Evolutionary conservation across 1,140 invertebrate species (phyloP).

Genomic region (Ceratitis capitata): DNA sequence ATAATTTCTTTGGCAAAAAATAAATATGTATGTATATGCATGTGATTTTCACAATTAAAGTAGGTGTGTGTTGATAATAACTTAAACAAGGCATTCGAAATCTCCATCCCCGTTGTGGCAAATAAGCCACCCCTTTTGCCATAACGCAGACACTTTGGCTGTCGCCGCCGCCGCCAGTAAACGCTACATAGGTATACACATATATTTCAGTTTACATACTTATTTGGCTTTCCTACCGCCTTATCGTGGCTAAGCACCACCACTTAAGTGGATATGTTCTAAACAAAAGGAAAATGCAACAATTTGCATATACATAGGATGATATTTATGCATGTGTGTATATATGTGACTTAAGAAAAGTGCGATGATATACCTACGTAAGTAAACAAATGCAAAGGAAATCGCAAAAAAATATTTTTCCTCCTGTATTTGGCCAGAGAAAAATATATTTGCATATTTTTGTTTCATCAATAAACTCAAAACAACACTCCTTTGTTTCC

Average conservation of each 20-base stretch:
- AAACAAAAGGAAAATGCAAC: background rate
- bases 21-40: background rate
- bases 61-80: background rate
- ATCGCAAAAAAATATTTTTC: background rate
- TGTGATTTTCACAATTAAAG: too few relatives aligned
- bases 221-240: background rate
- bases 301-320: conserved; percentile 2
- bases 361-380: too few relatives aligned
- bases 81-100: background rate
- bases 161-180: too few relatives aligned
- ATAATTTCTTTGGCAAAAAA: background rate
- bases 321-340: background rate
- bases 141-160: background rate
- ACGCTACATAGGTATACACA: background rate
- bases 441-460: background rate
- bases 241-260: conserved; percentile 23
- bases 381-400: background rate
- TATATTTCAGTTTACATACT: too few relatives aligned
- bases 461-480: background rate
- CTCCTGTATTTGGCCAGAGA: background rate
- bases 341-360: background rate
- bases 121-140: background rate
- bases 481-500: background rate
- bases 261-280: background rate
- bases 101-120: background rate